Conservation (phyloP, 2,113 vertebrate species). For the Ammospiza nelsoni region DNA sequence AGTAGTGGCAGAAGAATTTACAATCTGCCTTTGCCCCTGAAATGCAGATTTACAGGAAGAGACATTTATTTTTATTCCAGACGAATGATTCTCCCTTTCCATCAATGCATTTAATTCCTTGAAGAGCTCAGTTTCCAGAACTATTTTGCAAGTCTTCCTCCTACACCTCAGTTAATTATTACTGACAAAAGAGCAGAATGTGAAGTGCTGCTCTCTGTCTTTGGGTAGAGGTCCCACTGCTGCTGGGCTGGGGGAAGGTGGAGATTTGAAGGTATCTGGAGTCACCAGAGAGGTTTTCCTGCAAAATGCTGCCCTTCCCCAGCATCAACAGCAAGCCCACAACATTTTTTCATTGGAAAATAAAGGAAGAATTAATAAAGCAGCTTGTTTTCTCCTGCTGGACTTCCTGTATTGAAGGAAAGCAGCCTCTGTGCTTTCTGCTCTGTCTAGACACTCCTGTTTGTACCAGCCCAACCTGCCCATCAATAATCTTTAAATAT, state of each 20-base stretch:
- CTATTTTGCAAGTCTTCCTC: neutral
- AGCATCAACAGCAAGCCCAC: fast-evolving
- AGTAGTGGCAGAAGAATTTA: neutral
- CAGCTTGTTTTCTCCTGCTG: neutral
- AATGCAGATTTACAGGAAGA: constrained; percentile 2
- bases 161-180: neutral
- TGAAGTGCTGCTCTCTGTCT: neutral
- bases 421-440: neutral
- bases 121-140: neutral
- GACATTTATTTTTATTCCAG: neutral
- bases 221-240: neutral
- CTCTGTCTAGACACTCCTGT: neutral
- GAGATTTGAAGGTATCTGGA: neutral
- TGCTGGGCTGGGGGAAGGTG: neutral
- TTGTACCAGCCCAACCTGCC: neutral
- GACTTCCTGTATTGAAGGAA: fast-evolving
- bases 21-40: neutral
- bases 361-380: neutral
- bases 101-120: neutral
- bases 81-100: neutral
- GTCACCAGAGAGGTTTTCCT: neutral
- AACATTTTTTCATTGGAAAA: neutral
- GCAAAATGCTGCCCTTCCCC: fast-evolving
- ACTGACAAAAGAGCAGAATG: neutral
- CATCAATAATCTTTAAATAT: constrained; percentile 43